A percentile compares a stretch with the other conserved stretches of the same genome.
Evolutionary conservation across 2,888 invertebrate genomes (phyloP).

Genomic region (Catocala sponsa): DNA sequence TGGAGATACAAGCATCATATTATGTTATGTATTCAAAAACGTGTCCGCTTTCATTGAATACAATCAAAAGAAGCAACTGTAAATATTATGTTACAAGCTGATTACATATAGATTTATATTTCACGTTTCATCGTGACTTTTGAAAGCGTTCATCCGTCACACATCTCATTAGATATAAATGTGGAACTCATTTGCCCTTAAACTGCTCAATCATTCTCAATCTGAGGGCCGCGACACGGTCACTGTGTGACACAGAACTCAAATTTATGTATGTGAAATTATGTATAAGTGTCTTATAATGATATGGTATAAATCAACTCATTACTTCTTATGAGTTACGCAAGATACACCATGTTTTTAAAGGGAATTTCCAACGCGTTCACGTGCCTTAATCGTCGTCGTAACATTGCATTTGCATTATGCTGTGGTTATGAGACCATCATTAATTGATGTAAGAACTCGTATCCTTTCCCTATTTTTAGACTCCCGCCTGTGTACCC

Average conservation of each 20-base stretch:
- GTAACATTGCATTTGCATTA: too few relatives aligned
- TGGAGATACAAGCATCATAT: too few relatives aligned
- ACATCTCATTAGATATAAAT: slow-evolving; percentile 40
- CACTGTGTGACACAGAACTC: slow-evolving; percentile 22
- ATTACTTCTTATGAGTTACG: background rate
- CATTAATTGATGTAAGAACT: too few relatives aligned
- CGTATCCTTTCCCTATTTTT: too few relatives aligned
- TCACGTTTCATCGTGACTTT: slow-evolving; percentile 9
- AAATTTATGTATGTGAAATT: slow-evolving; percentile 6
- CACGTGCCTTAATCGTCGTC: too few relatives aligned
- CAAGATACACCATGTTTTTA: too few relatives aligned
- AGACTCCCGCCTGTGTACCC: too few relatives aligned
- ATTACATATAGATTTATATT: slow-evolving; percentile 13
- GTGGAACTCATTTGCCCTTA: slow-evolving; percentile 45
- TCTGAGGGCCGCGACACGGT: slow-evolving; percentile 24
- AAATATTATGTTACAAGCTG: slow-evolving; percentile 3
- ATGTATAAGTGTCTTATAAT: slow-evolving; percentile 2
- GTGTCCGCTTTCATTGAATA: background rate
- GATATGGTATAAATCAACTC: background rate
- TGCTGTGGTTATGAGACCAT: too few relatives aligned
- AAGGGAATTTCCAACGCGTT: too few relatives aligned
- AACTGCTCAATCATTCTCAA: slow-evolving; percentile 44
- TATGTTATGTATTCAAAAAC: too few relatives aligned
- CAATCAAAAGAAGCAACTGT: slow-evolving; percentile 2
- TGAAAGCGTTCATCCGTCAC: slow-evolving; percentile 21